phyloP scores from a whole-genome alignment of 2,888 invertebrate species.

The Drosophila acutilabella region DNA sequence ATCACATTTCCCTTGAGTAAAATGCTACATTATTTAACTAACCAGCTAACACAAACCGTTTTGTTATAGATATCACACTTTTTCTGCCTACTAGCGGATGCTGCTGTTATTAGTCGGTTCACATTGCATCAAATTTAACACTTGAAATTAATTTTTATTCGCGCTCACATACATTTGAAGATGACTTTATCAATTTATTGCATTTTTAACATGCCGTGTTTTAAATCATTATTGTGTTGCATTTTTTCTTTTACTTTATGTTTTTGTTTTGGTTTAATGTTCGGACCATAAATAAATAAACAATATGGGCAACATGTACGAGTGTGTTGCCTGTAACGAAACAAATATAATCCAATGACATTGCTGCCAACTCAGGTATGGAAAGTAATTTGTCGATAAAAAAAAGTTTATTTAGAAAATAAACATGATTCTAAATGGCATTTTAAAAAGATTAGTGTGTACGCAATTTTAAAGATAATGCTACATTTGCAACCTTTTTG shows the following conservation, averaged over 20 bases:
- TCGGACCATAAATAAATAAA: slow-evolving; percentile 34
- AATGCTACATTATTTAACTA: too few species aligned
- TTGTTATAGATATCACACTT: too few species aligned
- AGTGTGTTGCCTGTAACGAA: slow-evolving; percentile 19
- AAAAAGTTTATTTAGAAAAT: too few species aligned
- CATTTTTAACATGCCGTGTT: slow-evolving; percentile 47
- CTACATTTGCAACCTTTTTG: too few species aligned
- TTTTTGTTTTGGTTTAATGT: slow-evolving; percentile 27
- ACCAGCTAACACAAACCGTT: too few species aligned
- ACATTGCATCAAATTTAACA: slow-evolving; percentile 17
- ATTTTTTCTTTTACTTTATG: too few species aligned
- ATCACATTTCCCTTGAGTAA: too few species aligned
- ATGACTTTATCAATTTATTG: slow-evolving; percentile 21
- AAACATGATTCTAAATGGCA: too few species aligned
- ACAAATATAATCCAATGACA: slow-evolving; percentile 31
- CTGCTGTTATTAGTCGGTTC: too few species aligned
- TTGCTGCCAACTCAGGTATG: not conserved
- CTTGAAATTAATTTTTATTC: slow-evolving; percentile 31
- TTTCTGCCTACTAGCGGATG: too few species aligned
- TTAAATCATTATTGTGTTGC: slow-evolving; percentile 3
- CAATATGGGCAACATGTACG: slow-evolving; percentile 25
- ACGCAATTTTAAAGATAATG: too few species aligned
- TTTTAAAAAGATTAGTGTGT: too few species aligned
- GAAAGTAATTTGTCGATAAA: not conserved
- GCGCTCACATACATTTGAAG: slow-evolving; percentile 17